phyloP scores from a whole-genome alignment of 2,113 vertebrate species.

The Arothron firmamentum region DNA sequence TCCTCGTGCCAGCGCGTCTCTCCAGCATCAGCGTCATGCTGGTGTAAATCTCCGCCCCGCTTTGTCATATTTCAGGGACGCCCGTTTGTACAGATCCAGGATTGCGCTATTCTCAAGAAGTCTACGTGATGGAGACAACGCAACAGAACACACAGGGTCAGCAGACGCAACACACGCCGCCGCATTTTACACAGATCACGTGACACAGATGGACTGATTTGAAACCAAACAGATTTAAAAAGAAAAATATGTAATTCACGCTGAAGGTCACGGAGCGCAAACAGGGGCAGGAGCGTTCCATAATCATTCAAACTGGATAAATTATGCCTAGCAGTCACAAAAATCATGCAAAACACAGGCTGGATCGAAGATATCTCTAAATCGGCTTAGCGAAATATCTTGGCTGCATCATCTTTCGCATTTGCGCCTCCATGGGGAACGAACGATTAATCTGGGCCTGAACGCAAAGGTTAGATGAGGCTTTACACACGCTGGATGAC shows the following conservation, averaged over 20 bases:
- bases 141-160: conserved; percentile 79
- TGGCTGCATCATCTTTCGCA: conserved; percentile 1
- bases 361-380: conserved; percentile 1
- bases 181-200: conserved; percentile 32
- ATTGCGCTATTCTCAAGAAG: conserved; percentile 88
- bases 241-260: too few species aligned
- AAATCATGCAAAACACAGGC: conserved; percentile 55
- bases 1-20: conserved; percentile 71
- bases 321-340: conserved; percentile 34
- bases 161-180: conserved; percentile 39
- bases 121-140: conserved; percentile 92
- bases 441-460: conserved; percentile 2
- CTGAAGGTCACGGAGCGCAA: conserved; percentile 39
- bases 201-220: background rate
- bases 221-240: background rate
- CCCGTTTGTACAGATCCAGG: conserved; percentile 86
- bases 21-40: conserved; percentile 82
- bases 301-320: conserved; percentile 49
- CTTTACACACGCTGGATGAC: too few species aligned
- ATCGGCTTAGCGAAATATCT: conserved; percentile 2
- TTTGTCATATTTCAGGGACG: conserved; percentile 82
- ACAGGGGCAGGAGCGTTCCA: conserved; percentile 59
- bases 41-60: conserved; percentile 81
- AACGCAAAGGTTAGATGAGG: conserved; percentile 33
- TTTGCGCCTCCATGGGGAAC: conserved; percentile 29